A percentile compares a stretch with the other conserved stretches of the same genome.
phyloP scores from a whole-genome alignment of 2,797 vertebrate species.

The Miichthys miiuy region DNA sequence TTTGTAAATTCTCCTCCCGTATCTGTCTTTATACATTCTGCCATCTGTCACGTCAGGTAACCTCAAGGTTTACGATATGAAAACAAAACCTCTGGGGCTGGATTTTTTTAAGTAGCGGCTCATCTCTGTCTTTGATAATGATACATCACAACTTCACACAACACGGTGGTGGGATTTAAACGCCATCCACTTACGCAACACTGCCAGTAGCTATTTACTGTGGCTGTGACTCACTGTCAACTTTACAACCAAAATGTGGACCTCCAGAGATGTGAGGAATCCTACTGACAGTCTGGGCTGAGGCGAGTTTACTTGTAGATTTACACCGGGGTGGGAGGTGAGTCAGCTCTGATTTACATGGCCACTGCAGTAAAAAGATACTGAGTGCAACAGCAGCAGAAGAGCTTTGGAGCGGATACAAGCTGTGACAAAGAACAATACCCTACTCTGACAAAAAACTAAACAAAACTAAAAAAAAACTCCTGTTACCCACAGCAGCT shows the following conservation, averaged over 20 bases:
- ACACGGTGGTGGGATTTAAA: slow-evolving; percentile 57
- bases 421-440: slow-evolving; percentile 29
- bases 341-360: slow-evolving; percentile 66
- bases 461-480: neutral
- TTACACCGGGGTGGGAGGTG: slow-evolving; percentile 56
- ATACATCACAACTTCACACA: slow-evolving; percentile 55
- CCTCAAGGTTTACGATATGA: slow-evolving; percentile 38
- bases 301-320: slow-evolving; percentile 62
- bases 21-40: slow-evolving; percentile 9
- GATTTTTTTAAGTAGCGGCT: neutral
- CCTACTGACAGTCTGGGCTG: slow-evolving; percentile 52
- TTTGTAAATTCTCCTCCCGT: slow-evolving; percentile 19
- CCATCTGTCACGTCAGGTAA: slow-evolving; percentile 42
- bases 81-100: slow-evolving; percentile 5
- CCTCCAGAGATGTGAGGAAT: slow-evolving; percentile 58
- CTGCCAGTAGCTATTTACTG: slow-evolving; percentile 59
- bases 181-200: slow-evolving; percentile 61
- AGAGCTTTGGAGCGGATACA: slow-evolving; percentile 32
- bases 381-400: slow-evolving; percentile 54
- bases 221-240: slow-evolving; percentile 66
- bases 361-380: slow-evolving; percentile 63
- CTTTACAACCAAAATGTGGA: slow-evolving; percentile 61
- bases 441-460: slow-evolving; percentile 30
- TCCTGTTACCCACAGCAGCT: slow-evolving; percentile 22
- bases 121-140: slow-evolving; percentile 37